Conservation (phyloP, 2,797 vertebrate genomes). For the Emys orbicularis region DNA sequence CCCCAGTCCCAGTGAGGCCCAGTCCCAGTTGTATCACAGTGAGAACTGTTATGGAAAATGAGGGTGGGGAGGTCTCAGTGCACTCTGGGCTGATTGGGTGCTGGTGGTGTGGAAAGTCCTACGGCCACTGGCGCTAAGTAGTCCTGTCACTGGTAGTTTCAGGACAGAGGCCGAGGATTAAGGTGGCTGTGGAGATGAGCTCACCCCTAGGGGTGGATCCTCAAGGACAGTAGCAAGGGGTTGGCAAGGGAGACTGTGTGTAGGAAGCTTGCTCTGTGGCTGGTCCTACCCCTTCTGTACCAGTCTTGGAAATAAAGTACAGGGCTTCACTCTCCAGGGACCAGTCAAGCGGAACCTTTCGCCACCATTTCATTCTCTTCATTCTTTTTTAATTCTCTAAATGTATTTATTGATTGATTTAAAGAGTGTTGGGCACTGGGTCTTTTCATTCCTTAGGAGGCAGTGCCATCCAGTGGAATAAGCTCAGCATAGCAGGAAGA, state of each 20-base stretch:
- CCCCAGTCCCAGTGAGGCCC: neutral
- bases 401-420: neutral
- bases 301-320: constrained; percentile 65
- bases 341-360: constrained; percentile 69
- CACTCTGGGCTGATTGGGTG: neutral
- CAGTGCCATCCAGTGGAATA: constrained; percentile 77
- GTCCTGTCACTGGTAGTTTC: neutral
- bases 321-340: constrained; percentile 69
- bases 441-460: constrained; percentile 61
- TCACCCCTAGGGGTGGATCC: constrained; percentile 42
- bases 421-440: constrained; percentile 5
- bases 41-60: accelerated
- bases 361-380: constrained; percentile 67
- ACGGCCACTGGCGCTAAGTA: neutral
- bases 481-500: constrained; percentile 23
- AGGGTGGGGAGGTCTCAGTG: accelerated
- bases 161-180: constrained; percentile 54
- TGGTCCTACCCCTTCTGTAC: constrained; percentile 45
- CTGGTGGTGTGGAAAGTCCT: neutral
- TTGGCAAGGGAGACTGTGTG: neutral
- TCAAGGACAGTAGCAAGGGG: constrained; percentile 24
- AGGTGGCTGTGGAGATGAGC: neutral
- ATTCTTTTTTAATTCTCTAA: constrained; percentile 5
- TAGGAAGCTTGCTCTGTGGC: constrained; percentile 19
- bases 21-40: too few species aligned